A percentile compares a stretch with the other conserved stretches of the same genome.
phyloP scores from a whole-genome alignment of 2,888 invertebrate genomes.

The Harmothoe impar region DNA sequence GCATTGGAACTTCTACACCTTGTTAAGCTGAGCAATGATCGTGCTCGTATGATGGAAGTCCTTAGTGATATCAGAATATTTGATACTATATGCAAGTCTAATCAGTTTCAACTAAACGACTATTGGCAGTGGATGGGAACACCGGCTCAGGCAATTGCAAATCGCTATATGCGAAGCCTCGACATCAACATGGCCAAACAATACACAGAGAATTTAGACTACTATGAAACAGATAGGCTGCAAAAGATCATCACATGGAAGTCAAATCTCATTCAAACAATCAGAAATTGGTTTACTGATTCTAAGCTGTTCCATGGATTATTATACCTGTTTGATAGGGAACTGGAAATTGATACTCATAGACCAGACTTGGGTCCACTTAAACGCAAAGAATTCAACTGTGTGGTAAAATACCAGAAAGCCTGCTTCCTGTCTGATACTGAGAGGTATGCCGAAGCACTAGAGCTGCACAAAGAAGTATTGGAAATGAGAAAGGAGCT shows the following conservation, averaged over 20 bases:
- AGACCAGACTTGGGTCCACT: background rate
- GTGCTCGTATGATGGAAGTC: background rate
- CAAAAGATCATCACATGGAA: background rate
- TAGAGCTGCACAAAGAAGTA: background rate
- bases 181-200: background rate
- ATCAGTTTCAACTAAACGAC: background rate
- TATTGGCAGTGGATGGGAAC: constrained; percentile 28
- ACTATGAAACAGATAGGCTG: background rate
- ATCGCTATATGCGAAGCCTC: background rate
- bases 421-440: constrained; percentile 11
- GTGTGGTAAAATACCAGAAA: background rate
- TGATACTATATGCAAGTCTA: background rate
- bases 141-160: background rate
- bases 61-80: constrained; percentile 14
- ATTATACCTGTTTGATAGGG: background rate
- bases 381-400: background rate
- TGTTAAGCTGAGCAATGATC: background rate
- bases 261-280: background rate
- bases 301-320: constrained; percentile 20
- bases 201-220: background rate
- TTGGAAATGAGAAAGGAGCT: background rate
- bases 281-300: background rate
- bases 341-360: background rate
- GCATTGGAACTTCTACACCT: background rate
- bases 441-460: constrained; percentile 11